A percentile compares a stretch with the other conserved stretches of the same genome.
These are phyloP conservation scores for Panagrolaimus sp. DNA, from an alignment of 1,140 invertebrate genomes.

Conservation along the genomic window DNA sequence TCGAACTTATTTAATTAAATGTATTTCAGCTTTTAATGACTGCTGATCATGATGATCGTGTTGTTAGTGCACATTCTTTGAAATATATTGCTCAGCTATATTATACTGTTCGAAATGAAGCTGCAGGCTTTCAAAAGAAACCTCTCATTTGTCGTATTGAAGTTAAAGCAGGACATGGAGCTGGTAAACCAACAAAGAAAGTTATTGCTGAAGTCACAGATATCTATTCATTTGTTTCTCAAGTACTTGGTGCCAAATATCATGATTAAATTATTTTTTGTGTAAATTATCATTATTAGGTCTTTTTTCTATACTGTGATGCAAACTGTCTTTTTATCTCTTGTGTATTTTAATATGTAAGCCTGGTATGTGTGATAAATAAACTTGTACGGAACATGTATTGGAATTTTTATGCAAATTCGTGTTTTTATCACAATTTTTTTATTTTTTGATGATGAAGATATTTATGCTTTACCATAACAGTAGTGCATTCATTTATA, in stretches of 20 bases:
- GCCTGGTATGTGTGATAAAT: too few relatives aligned
- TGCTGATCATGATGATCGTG: conserved; percentile 94
- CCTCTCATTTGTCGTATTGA: conserved; percentile 83
- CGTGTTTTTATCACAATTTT: too few relatives aligned
- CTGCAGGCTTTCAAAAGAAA: conserved; percentile 70
- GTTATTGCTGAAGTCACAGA: conserved; percentile 59
- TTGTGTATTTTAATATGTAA: too few relatives aligned
- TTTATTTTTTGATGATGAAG: too few relatives aligned
- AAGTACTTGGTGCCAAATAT: conserved; percentile 27
- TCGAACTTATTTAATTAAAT: too few relatives aligned
- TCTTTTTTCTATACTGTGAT: too few relatives aligned
- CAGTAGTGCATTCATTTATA: too few relatives aligned
- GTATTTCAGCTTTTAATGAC: conserved; percentile 69
- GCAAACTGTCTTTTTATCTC: too few relatives aligned
- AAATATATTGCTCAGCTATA: conserved; percentile 90
- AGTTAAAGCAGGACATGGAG: conserved; percentile 89
- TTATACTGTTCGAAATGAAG: conserved; percentile 65
- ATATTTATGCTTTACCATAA: too few relatives aligned
- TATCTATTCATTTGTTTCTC: conserved; percentile 46
- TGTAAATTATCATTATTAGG: background rate
- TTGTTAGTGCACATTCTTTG: conserved; percentile 86
- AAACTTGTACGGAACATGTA: too few relatives aligned
- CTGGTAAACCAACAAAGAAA: conserved; percentile 89
- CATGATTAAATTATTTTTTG: conserved; percentile 16
- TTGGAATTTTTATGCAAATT: too few relatives aligned